Evolutionary conservation across 2,888 invertebrate genomes (phyloP).

Genomic region (Polymixis lichenea): DNA sequence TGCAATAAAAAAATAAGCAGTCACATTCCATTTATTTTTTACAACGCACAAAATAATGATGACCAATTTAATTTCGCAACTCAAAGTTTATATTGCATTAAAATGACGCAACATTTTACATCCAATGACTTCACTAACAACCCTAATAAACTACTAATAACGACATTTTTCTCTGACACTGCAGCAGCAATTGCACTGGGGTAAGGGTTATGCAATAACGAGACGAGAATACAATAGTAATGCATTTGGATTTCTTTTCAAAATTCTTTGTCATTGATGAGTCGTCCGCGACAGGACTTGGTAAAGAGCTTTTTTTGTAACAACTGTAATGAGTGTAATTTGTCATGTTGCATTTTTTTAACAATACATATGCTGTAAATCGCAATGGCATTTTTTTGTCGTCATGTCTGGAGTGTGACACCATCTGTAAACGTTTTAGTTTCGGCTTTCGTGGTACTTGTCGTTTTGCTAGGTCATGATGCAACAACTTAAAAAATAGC

Average conservation of each 20-base stretch:
- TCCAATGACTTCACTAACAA: slow-evolving; percentile 31
- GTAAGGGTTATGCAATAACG: slow-evolving; percentile 52
- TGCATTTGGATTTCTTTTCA: slow-evolving; percentile 33
- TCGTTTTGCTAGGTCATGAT: neutral
- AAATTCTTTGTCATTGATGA: slow-evolving; percentile 54
- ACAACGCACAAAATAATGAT: slow-evolving; percentile 19
- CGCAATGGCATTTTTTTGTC: neutral
- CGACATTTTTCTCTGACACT: slow-evolving; percentile 21
- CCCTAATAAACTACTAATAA: slow-evolving; percentile 26
- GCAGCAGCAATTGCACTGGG: slow-evolving; percentile 41
- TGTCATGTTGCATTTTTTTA: slow-evolving; percentile 16
- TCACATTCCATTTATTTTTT: slow-evolving; percentile 9
- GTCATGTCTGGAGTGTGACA: neutral
- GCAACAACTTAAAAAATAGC: neutral
- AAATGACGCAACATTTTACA: slow-evolving; percentile 45
- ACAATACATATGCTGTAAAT: neutral
- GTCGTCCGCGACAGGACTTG: slow-evolving; percentile 37
- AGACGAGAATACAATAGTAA: slow-evolving; percentile 35
- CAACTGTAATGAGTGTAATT: slow-evolving; percentile 24
- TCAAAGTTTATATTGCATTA: slow-evolving; percentile 17
- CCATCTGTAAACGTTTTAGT: slow-evolving; percentile 6
- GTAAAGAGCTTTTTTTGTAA: slow-evolving; percentile 10
- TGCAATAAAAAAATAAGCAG: slow-evolving; percentile 6
- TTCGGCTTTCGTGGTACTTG: neutral
- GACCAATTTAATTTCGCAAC: slow-evolving; percentile 35